Evolutionary conservation across 2,888 invertebrate species (phyloP), one percentile per base, ranked within the genome.

Genomic region (Agelastica alni): DNA sequence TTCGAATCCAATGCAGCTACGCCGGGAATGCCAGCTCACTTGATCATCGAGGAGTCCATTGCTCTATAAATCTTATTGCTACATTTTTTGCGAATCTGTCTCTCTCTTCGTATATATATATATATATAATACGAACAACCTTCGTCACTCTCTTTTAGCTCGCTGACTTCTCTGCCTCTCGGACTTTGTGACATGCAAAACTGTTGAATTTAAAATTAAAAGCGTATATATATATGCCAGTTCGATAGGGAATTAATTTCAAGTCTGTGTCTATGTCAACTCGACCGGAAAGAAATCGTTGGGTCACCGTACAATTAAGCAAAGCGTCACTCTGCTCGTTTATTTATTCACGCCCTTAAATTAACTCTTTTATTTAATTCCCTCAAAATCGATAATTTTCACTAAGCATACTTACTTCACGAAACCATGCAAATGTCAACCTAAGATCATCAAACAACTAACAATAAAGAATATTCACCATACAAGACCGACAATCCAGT

Each of bases 41-140:
- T 62, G 65, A 65, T 65, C 61, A 65, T 63, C 61, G 63, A 61
- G n/a, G n/a, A n/a, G 65, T 62, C 62, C 63, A 57, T 59, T 56
- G 58, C 60, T 62, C 66, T 59, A 64, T 65, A 65, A 67, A 66
- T 66, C 67, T 67, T 65, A 59, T 63, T 63, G 63, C 61, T 62
- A 56, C 62, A 62, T 65, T 63, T 60, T 62, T 61, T 60, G 58
- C 54, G 55, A 66, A 60, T 61, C 60, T 10, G 36, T 51, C 47
- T 56, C 47, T 56, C 56, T 43, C 42, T n/a, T n/a, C n/a, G n/a
- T n/a, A n/a, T n/a, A n/a, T n/a, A n/a, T n/a, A n/a, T n/a, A n/a
- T n/a, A n/a, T n/a, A n/a, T n/a, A n/a, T n/a, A n/a, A 47, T 46
- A 43, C 43, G 22, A 20, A 20, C 31, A 49, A 49, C 49, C 49